Conservation (phyloP, 1,140 invertebrate genomes). For the Drosophila lini region DNA sequence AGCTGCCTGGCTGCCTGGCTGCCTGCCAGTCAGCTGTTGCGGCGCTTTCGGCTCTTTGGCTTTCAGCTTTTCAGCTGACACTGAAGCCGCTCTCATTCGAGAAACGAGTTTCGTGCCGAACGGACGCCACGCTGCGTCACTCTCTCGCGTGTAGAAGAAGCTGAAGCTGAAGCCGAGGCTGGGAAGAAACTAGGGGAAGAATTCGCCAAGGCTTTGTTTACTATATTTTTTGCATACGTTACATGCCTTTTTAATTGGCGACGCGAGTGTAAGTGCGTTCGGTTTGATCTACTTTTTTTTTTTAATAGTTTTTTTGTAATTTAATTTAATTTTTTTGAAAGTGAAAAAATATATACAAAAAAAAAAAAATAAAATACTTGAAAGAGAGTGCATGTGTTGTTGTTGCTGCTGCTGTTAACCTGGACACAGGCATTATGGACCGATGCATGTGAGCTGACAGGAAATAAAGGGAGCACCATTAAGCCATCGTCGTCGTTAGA, state of each 20-base stretch:
- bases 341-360: conserved; percentile 16
- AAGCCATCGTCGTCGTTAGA: conserved; percentile 65
- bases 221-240: conserved; percentile 61
- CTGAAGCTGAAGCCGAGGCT: conserved; percentile 7
- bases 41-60: conserved; percentile 3
- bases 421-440: conserved; percentile 33
- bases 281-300: conserved; percentile 13
- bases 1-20: neutral
- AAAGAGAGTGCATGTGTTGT: conserved; percentile 15
- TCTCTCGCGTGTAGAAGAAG: conserved; percentile 38
- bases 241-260: conserved; percentile 66
- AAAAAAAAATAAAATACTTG: neutral
- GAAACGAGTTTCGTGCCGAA: conserved; percentile 76
- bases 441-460: conserved; percentile 77
- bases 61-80: conserved; percentile 51
- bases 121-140: conserved; percentile 66
- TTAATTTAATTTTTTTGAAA: conserved; percentile 11
- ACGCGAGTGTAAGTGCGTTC: conserved; percentile 36
- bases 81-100: conserved; percentile 58
- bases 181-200: conserved; percentile 40
- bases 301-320: neutral
- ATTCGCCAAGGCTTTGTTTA: conserved; percentile 56
- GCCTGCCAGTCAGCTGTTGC: conserved; percentile 14
- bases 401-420: conserved; percentile 21
- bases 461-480: conserved; percentile 70